These are phyloP conservation scores for Prunella strophiata DNA, from an alignment of 2,797 vertebrate genomes.

Conservation along the genomic window DNA sequence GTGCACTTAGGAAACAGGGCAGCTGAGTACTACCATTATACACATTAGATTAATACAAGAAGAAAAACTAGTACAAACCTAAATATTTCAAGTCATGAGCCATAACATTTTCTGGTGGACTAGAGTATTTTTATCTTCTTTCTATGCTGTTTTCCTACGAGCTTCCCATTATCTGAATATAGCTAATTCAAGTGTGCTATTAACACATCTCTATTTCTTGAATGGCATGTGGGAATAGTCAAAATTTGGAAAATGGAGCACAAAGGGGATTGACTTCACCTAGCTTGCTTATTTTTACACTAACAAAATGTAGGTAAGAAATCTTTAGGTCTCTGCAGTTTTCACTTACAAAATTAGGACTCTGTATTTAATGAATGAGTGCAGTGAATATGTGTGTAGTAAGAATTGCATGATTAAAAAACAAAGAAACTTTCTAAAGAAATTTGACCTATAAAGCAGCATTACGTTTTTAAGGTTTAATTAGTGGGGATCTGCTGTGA, in stretches of 20 bases:
- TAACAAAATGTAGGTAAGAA: not conserved
- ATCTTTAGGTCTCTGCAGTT: not conserved
- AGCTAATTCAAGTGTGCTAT: not conserved
- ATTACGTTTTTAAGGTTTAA: not conserved
- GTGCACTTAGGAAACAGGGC: not conserved
- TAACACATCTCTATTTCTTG: not conserved
- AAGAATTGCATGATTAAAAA: not conserved
- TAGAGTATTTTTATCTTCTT: not conserved
- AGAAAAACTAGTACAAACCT: not conserved
- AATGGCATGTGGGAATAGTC: not conserved
- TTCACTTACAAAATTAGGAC: not conserved
- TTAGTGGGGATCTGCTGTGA: not conserved
- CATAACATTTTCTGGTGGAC: not conserved
- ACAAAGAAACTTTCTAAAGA: not conserved
- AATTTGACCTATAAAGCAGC: not conserved
- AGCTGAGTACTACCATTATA: not conserved
- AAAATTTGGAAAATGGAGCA: not conserved
- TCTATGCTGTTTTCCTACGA: not conserved
- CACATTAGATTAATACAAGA: not conserved
- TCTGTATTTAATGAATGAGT: constrained; percentile 6
- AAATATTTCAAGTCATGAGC: not conserved
- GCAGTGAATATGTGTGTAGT: not conserved
- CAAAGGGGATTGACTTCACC: not conserved
- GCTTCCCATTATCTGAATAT: not conserved
- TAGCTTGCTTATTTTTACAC: constrained; percentile 2